Base-by-base conservation (phyloP, 2,797 vertebrate genomes). In the Lacerta agilis region DNA sequence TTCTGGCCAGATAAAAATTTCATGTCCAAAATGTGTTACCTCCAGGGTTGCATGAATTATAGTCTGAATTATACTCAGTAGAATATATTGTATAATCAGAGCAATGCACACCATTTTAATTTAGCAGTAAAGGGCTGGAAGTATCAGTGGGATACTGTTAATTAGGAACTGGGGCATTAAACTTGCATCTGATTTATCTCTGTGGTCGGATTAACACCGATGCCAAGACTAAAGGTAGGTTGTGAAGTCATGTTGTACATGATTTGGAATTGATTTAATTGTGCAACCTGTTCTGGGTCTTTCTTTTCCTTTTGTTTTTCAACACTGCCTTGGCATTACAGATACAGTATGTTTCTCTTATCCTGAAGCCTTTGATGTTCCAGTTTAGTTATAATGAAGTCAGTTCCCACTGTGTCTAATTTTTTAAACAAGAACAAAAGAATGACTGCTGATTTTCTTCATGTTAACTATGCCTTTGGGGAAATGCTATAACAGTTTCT, bases 351-450 rank as follows among this genome's bases (percentile, higher is more conserved):
- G 20, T 77, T 92, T 93, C 89, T 83, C 75, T 89, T 94, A 83
- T 90, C 43, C 66, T 86, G 29, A 29, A 91, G 49, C 4, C 78
- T 95, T 95, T 95, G 89, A 94, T 93, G 86, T 95, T 92, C 90
- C 33, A 91, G 45, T 89, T 89, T 76, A 92, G 93, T 93, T 82
- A 87, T 91, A 94, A 94, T 93, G 23, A 92, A 93, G 93, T 72
- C 18, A 88, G 88, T 92, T 94, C 94, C 93, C 92, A 7, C 79
- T 78, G 85, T 89, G 92, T 72, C 64, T 94, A 92, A 95, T 95
- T 96, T 95, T 95, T 86, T 89, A 93, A 94, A 94, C 49, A 86
- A 93, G 92, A 81, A 41, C 72, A 83, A 92, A 94, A 90, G 33
- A 85, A 93, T 94, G 64, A 27, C 2, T n/a, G 25, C 45, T 17